Percentiles rank a stretch among this genome's conserved stretches.
Evolutionary conservation across 2,888 invertebrate species (phyloP).

Genomic region (Himalopsyche japonica): DNA sequence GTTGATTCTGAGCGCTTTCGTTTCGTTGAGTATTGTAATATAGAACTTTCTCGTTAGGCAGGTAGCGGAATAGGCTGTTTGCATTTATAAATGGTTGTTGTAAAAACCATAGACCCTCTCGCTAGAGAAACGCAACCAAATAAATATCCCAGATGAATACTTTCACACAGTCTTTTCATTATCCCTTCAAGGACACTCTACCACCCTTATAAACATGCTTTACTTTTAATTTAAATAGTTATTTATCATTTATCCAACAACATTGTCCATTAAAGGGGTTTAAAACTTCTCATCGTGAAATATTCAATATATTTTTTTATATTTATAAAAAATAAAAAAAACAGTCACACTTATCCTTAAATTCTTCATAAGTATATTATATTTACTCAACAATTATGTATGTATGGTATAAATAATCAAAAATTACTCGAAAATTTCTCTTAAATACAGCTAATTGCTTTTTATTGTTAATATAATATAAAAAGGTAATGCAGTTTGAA

Average conservation of each 20-base stretch:
- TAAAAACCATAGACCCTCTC: conserved; percentile 6
- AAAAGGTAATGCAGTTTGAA: no score
- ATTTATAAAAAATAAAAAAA: no score
- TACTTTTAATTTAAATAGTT: background rate
- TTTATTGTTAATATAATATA: no score
- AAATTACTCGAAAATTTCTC: no score
- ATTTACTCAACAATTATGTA: no score
- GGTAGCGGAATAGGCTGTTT: conserved; percentile 4
- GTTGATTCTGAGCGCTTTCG: background rate
- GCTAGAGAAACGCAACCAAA: background rate
- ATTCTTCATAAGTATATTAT: no score
- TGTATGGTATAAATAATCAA: no score
- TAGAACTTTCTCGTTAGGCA: background rate
- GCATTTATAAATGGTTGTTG: conserved; percentile 10
- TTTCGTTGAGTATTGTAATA: background rate
- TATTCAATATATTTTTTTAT: no score
- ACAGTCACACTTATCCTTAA: no score
- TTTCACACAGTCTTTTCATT: background rate
- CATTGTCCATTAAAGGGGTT: background rate
- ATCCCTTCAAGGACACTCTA: background rate
- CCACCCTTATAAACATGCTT: background rate
- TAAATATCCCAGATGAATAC: background rate
- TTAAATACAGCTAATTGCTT: no score
- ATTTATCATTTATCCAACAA: background rate
- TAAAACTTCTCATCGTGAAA: background rate